Evolutionary conservation across 2,888 invertebrate species (phyloP), one percentile per base, ranked within the genome.

Genomic region (Hartigia nigra): DNA sequence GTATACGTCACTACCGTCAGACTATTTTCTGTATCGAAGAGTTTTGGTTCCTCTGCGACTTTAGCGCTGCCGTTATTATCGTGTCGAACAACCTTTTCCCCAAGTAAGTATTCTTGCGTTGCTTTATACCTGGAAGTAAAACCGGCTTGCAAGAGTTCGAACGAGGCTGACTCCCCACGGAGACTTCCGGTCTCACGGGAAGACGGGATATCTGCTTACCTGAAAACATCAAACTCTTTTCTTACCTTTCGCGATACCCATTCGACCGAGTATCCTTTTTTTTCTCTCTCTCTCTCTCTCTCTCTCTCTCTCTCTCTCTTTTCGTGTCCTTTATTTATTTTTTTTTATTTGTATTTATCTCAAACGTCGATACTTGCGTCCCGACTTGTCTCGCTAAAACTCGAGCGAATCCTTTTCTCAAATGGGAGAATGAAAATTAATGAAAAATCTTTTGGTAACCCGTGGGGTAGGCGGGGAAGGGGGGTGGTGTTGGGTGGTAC

Each of bases 91-190:
- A 55, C 55, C 55, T 55, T 55, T 55, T 55, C 23, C 39, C 55
- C 55, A 55, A 55, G 55, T 23, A 55, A 23, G 55, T 55, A 55
- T 23, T 55, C 55, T 55, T 23, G 55, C 55, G 55, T 14, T 14
- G 55, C 55, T 55, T 86, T 86, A 86, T 84, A 86, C 86, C 84
- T 84, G 82, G 80, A 84, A 86, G 87, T 87, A 86, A 86, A 86
- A 84, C 87, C 85, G 84, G 86, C 86, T 87, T 81, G 84, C 74
- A 79, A 80, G 82, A 77, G 81, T 81, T 82, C 83, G 86, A 86
- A 85, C 88, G 87, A 86, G 84, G 86, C 87, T 86, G 82, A 81
- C 84, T 87, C 85, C 86, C 85, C 78, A 79, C 83, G 86, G 84
- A 85, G 80, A 86, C 83, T 82, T 81, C 80, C 76, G 79, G 83